Conservation (phyloP, 1,140 invertebrate species). For the Hermetia illucens region DNA sequence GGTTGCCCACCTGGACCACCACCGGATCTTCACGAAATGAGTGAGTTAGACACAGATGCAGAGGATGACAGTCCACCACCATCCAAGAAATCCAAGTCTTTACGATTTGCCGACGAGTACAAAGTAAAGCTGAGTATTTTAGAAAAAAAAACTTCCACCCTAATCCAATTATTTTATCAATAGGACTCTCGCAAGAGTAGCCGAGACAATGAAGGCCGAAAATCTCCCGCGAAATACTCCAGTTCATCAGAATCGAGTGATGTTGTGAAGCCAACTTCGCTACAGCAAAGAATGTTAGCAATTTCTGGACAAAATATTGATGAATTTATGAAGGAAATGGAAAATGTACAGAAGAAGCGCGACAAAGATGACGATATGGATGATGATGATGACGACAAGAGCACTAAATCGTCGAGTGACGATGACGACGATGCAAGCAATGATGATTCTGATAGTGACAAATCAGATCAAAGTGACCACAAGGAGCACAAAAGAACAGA, state of each 20-base stretch:
- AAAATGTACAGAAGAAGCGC: conserved; percentile 63
- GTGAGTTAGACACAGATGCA: conserved; percentile 32
- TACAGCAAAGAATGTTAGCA: conserved; percentile 72
- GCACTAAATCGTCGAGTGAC: conserved; percentile 7
- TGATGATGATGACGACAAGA: conserved; percentile 7
- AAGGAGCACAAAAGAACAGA: not conserved
- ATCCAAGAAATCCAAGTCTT: conserved; percentile 7
- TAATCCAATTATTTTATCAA: no score
- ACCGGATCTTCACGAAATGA: conserved; percentile 46
- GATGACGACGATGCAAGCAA: conserved; percentile 6
- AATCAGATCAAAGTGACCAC: no score
- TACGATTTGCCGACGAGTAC: not conserved
- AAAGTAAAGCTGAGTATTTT: not conserved
- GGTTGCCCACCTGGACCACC: conserved; percentile 79
- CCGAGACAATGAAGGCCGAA: no score
- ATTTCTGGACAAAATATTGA: conserved; percentile 83
- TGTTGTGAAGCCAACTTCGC: conserved; percentile 51
- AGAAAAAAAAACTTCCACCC: not conserved
- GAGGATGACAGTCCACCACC: conserved; percentile 37
- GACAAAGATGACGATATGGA: conserved; percentile 45
- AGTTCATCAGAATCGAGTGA: conserved; percentile 4
- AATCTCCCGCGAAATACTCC: no score
- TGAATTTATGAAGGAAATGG: conserved; percentile 83
- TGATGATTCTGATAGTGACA: conserved; percentile 5
- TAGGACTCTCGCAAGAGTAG: no score